A percentile compares a stretch with the other conserved stretches of the same genome.
These are phyloP conservation scores for Heliconius erato DNA, from an alignment of 2,888 invertebrate genomes.

Conservation along the genomic window DNA sequence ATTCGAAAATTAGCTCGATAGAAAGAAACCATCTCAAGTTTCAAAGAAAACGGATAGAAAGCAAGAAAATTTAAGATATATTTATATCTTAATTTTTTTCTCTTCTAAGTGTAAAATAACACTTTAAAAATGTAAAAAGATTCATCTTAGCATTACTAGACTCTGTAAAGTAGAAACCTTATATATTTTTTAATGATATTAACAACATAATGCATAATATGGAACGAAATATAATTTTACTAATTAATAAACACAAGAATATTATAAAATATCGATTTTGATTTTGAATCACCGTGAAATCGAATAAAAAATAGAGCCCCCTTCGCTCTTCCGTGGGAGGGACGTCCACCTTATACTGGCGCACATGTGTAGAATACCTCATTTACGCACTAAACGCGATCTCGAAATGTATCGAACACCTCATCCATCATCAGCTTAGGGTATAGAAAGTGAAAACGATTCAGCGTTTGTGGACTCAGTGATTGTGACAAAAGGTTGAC, in stretches of 20 bases:
- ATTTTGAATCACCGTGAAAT: background rate
- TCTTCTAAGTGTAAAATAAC: too few species aligned
- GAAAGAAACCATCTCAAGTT: too few species aligned
- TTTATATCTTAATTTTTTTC: too few species aligned
- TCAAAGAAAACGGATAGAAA: too few species aligned
- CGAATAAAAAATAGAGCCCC: background rate
- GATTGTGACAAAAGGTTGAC: conserved; percentile 33
- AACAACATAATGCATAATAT: background rate
- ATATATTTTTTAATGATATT: too few species aligned
- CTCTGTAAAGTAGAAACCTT: too few species aligned
- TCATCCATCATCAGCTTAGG: conserved; percentile 34
- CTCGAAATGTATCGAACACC: conserved; percentile 42
- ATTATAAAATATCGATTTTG: background rate
- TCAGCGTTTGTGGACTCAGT: conserved; percentile 37
- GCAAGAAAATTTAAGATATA: too few species aligned
- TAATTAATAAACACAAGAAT: background rate
- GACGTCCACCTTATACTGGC: conserved; percentile 41
- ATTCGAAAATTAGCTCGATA: too few species aligned
- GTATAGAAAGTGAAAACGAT: conserved; percentile 32
- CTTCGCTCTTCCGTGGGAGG: conserved; percentile 38
- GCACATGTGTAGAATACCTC: conserved; percentile 25
- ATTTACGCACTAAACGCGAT: conserved; percentile 42
- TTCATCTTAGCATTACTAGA: too few species aligned
- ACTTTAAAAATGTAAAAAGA: too few species aligned
- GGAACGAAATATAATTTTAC: background rate